Evolutionary conservation across 2,888 invertebrate genomes (phyloP), one percentile per base, ranked within the genome.

Genomic region (Cataglyphis cursor): DNA sequence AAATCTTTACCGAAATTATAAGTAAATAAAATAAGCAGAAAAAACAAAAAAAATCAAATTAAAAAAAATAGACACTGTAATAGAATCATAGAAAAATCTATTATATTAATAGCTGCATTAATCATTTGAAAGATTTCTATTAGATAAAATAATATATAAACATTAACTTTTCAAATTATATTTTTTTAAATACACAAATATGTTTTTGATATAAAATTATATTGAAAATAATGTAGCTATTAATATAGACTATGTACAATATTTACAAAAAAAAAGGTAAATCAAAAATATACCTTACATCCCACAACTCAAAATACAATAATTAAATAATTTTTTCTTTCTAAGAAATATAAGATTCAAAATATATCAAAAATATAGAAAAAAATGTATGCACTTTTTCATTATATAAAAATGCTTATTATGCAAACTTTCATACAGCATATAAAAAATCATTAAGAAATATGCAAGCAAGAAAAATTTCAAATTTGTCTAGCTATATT

Each of bases 51-150:
- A 44, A 44, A 38, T 2, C 10, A 38, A 38, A 31, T n/a, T 76
- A 85, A 81, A 85, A 91, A 90, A 93, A 92, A 90, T 92, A 90
- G 92, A 93, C 92, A 92, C 93, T 93, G 92, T 93, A 92, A 78
- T 84, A 80, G 86, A 89, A 84, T 83, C 78, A 48, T 81, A 87
- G 72, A 68, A 88, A 68, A 81, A 64, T 61, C 66, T 48, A 15
- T 65, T 72, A 74, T 85, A 89, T 86, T 85, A 90, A 91, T 87
- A 91, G 85, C 90, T 84, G 86, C 82, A 81, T 85, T 82, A 81
- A 85, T 82, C 21, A 12, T 74, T 73, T 51, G 8, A 28, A 61
- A 66, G 31, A 73, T 54, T 66, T 54, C 24, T 66, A 57, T 38
- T 6, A 1, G 12, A 41, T 57, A 10, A 48, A 59, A 24, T 48